Base-by-base conservation (phyloP, 2,888 invertebrate genomes). In the Subacronicta megacephala region DNA sequence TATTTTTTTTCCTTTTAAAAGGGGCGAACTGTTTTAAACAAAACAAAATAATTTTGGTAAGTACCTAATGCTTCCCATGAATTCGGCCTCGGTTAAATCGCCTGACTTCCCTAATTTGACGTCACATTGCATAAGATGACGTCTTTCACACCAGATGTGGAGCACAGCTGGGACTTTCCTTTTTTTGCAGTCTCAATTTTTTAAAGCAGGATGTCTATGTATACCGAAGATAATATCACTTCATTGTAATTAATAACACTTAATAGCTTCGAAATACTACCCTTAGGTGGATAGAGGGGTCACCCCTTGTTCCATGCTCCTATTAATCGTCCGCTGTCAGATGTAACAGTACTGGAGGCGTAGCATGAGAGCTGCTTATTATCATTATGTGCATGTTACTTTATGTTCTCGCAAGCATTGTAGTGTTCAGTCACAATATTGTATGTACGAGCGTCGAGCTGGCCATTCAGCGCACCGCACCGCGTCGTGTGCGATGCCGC, bases 341-440 rank as follows among this genome's bases (percentile, higher is more conserved):
- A 4, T n/a, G 13, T 35, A 36, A 16, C 1, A 40, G 12, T 29
- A 17, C 45, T 9, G 36, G 2, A 26, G 53, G 29, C 49, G 69
- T 52, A 46, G 38, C 54, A 37, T 45, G 64, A 58, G 64, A 51
- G 54, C 36, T 29, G 58, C 54, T 67, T 57, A 23, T 46, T 44
- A 43, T 67, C 54, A 20, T 47, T 42, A 43, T 53, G 52, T 58
- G 46, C 64, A 70, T 68, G 62, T 59, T 37, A 59, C 12, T 47
- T 51, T 18, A 31, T 60, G 62, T 65, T 47, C 53, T 38, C 37
- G 60, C 50, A 43, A 46, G 51, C 53, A 31, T 50, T 26, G 15
- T 10, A 26, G 40, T 41, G 23, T 17, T 12, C n/a, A n/a, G 9
- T 41, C 15, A 26, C 16, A 42, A 26, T 29, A 16, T 26, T 9